A percentile compares a stretch with the other conserved stretches of the same genome.
Evolutionary conservation across 2,888 invertebrate genomes (phyloP).

Genomic region (Punctoribates punctum): DNA sequence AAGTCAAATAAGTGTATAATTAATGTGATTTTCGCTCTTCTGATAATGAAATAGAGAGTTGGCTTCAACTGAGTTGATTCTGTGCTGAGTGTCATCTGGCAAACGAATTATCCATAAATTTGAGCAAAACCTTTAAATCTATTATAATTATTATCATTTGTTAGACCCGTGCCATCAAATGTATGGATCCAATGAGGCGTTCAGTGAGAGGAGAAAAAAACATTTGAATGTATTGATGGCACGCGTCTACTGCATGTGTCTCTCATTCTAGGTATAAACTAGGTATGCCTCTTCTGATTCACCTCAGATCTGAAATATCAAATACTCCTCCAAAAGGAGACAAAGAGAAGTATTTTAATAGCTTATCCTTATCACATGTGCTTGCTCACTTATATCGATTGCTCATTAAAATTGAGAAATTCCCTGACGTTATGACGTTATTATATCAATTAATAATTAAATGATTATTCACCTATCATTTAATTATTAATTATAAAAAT

Average conservation of each 20-base stretch:
- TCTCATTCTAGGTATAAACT: too few relatives aligned
- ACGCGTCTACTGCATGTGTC: slow-evolving; percentile 24
- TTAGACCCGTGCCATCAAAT: background rate
- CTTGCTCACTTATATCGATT: too few relatives aligned
- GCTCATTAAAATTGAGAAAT: too few relatives aligned
- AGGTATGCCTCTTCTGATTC: background rate
- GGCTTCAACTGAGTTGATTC: background rate
- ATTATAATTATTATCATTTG: background rate
- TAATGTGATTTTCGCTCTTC: background rate
- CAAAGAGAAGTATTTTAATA: too few relatives aligned
- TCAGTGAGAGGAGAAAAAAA: background rate
- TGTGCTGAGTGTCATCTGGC: slow-evolving; percentile 8
- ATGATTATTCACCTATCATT: too few relatives aligned
- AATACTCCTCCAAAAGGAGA: too few relatives aligned
- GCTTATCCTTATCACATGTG: too few relatives aligned
- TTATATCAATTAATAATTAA: too few relatives aligned
- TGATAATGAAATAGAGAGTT: background rate
- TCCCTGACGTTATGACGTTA: too few relatives aligned
- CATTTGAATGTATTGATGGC: background rate
- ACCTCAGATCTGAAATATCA: background rate
- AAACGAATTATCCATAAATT: background rate
- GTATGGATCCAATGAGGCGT: slow-evolving; percentile 13
- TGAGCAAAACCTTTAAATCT: background rate
- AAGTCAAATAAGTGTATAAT: slow-evolving; percentile 3
- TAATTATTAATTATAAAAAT: too few relatives aligned